These are phyloP conservation scores for Lepidocyrtinus sp. DNA, from an alignment of 2,888 invertebrate genomes.

Conservation along the genomic window DNA sequence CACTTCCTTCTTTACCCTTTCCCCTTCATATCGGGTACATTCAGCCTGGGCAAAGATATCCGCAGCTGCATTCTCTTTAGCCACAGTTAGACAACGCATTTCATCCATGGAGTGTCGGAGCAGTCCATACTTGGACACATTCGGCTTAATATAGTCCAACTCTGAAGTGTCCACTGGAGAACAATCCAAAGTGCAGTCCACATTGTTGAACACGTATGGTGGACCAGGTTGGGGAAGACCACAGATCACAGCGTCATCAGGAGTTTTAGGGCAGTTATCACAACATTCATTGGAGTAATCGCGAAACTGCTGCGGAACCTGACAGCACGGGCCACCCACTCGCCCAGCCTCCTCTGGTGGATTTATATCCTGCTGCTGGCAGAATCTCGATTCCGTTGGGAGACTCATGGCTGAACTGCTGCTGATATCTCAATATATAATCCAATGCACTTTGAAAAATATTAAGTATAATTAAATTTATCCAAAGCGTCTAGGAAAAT, in stretches of 20 bases:
- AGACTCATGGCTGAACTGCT: conserved; percentile 31
- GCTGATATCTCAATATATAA: no score
- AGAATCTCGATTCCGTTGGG: conserved; percentile 43
- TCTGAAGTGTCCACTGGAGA: conserved; percentile 68
- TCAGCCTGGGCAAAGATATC: conserved; percentile 68
- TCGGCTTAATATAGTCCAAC: conserved; percentile 68
- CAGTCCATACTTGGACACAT: conserved; percentile 66
- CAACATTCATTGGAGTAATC: conserved; percentile 67
- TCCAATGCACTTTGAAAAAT: no score
- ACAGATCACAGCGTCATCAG: conserved; percentile 51
- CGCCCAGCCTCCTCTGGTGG: conserved; percentile 39
- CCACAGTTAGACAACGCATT: conserved; percentile 66
- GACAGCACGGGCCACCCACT: conserved; percentile 54
- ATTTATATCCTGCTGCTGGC: conserved; percentile 42
- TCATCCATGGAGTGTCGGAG: conserved; percentile 69
- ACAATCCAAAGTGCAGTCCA: conserved; percentile 68
- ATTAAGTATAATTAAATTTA: no score
- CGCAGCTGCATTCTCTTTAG: conserved; percentile 67
- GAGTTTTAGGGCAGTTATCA: conserved; percentile 63
- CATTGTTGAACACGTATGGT: conserved; percentile 68
- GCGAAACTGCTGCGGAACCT: conserved; percentile 67
- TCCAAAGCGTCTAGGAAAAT: no score
- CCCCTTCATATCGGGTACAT: conserved; percentile 68
- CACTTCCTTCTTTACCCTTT: conserved; percentile 60
- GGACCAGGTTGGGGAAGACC: conserved; percentile 64